Base-by-base conservation (phyloP, 2,113 vertebrate species). In the Regulus satrapa region DNA sequence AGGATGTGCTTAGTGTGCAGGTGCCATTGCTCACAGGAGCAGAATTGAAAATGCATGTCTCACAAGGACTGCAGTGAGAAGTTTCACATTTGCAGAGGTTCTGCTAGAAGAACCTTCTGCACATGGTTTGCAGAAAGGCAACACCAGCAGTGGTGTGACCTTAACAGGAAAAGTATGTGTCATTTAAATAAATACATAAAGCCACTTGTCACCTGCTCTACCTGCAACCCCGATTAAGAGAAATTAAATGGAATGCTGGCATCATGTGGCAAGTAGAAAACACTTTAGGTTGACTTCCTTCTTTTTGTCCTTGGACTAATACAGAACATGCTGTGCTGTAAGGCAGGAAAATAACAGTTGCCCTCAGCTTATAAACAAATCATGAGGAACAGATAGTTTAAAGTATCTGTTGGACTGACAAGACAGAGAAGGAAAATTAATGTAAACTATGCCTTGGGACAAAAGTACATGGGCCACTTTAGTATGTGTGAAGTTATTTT, bases 1-100 rank as follows among this genome's bases (percentile, higher is more conserved):
- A 96, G 89, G 93, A 95, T 95, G 76, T 89, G 83, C 95, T 96
- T 88, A 84, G 89, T 18, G 93, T 91, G 95, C 94, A 96, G 96
- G 96, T 97, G 94, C 38, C 87, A 82, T 74, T n/a, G 77, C 95
- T 95, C 84, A 67, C 3, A 86, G 80, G 51, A 92, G 55, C 36
- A 10, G 8, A 94, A 92, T 38, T 72, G 80, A 87, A 92, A 96
- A 91, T 75, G 66, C 61, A 6, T 46, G 40, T 64, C 21, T 72
- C 83, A 52, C 56, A 88, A 93, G 75, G 75, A 86, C 63, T 63
- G 71, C 83, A 74, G 62, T 40, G 51, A 46, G n/a, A 87, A 87
- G 72, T 55, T 86, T 86, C 78, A 54, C 41, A 36, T 90, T 80
- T 80, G 36, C 25, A 83, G 75, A 14, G 4, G 16, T 61, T 95